Conservation (phyloP, 2,888 invertebrate species). For the Harpalus rubripes region DNA sequence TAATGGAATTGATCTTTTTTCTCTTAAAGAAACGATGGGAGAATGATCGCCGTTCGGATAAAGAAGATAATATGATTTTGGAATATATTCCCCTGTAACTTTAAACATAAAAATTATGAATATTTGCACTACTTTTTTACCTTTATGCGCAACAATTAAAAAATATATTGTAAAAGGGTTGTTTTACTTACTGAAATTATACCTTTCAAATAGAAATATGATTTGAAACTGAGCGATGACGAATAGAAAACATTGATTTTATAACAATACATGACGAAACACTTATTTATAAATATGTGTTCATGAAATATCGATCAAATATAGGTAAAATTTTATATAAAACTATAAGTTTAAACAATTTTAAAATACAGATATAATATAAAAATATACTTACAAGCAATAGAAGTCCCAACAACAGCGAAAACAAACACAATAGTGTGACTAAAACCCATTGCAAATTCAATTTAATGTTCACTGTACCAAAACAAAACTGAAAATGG, state of each 20-base stretch:
- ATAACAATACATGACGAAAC: too few relatives aligned
- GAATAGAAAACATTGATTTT: too few relatives aligned
- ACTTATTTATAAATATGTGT: too few relatives aligned
- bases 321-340: too few relatives aligned
- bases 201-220: too few relatives aligned
- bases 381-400: conserved; percentile 42
- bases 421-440: conserved; percentile 55
- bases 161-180: too few relatives aligned
- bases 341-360: too few relatives aligned
- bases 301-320: too few relatives aligned
- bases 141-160: too few relatives aligned
- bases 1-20: conserved; percentile 71
- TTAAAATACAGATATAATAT: not conserved
- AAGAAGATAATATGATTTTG: conserved; percentile 81
- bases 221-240: too few relatives aligned
- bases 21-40: conserved; percentile 72
- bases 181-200: too few relatives aligned
- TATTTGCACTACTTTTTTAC: too few relatives aligned
- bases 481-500: conserved; percentile 47
- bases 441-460: conserved; percentile 38
- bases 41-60: conserved; percentile 80
- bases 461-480: conserved; percentile 19
- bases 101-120: conserved; percentile 67
- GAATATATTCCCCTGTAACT: conserved; percentile 81
- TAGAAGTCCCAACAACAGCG: conserved; percentile 21